A percentile compares a stretch with the other conserved stretches of the same genome.
Evolutionary conservation across 2,113 vertebrate species (phyloP).

Genomic region (Gulo gulo): DNA sequence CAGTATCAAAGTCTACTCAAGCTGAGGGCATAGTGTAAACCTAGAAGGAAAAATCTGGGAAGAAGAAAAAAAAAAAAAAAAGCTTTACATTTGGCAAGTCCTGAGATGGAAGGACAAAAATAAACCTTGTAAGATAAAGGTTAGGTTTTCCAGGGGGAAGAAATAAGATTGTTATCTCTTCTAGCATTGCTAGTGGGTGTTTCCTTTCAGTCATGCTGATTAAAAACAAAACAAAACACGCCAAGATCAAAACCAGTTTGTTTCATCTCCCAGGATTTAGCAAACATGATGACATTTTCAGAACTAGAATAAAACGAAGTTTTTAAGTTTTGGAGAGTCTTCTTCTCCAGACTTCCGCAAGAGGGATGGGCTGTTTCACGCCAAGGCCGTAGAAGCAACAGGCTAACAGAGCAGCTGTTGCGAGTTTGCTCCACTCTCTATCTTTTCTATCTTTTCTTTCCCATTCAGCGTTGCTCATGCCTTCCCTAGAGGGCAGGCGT

Average conservation of each 20-base stretch:
- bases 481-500: background rate
- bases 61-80: too few relatives aligned
- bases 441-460: constrained; percentile 27
- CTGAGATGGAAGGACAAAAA: background rate
- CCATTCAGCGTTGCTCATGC: background rate
- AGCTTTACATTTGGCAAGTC: background rate
- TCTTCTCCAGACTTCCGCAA: constrained; percentile 34
- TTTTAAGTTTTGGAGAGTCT: constrained; percentile 69
- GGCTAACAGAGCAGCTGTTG: constrained; percentile 75
- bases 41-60: background rate
- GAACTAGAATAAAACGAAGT: constrained; percentile 54
- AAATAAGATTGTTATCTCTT: background rate
- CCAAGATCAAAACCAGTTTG: constrained; percentile 46
- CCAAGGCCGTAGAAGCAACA: constrained; percentile 70
- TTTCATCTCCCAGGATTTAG: constrained; percentile 67
- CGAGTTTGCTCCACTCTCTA: constrained; percentile 48
- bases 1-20: background rate
- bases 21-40: constrained; percentile 2
- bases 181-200: background rate
- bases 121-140: background rate
- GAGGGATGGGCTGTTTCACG: constrained; percentile 31
- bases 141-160: background rate
- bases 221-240: background rate
- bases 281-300: constrained; percentile 62
- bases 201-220: constrained; percentile 54